Evolutionary conservation across 1,140 invertebrate genomes (phyloP).

Genomic region (Armadillidium nasatum): DNA sequence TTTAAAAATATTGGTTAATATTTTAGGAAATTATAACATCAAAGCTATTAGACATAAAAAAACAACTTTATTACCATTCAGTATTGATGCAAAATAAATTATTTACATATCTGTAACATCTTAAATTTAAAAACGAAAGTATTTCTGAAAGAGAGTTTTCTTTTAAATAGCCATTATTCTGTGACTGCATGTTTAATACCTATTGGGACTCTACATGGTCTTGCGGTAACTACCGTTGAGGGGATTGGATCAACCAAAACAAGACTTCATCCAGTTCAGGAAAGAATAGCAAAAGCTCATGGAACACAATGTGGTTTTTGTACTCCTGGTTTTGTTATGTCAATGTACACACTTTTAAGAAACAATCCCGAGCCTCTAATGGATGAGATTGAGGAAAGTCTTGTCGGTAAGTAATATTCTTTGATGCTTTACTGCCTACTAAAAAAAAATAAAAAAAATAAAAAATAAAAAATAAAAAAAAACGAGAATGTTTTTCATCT

Average conservation of each 20-base stretch:
- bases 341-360: constrained; percentile 79
- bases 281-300: constrained; percentile 76
- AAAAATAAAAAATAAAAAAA: too few relatives aligned
- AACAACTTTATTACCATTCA: too few relatives aligned
- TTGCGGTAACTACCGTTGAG: constrained; percentile 82
- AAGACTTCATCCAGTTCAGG: constrained; percentile 51
- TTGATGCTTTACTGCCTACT: too few relatives aligned
- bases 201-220: constrained; percentile 72
- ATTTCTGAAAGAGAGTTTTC: too few relatives aligned
- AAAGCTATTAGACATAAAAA: too few relatives aligned
- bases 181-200: constrained; percentile 84
- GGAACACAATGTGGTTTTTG: constrained; percentile 89
- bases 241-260: constrained; percentile 52
- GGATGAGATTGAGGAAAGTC: constrained; percentile 73
- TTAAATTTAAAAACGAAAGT: too few relatives aligned
- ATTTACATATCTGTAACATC: too few relatives aligned
- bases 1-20: too few relatives aligned
- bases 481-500: too few relatives aligned
- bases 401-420: constrained; percentile 56
- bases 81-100: too few relatives aligned
- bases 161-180: constrained; percentile 49
- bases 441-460: too few relatives aligned
- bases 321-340: constrained; percentile 89
- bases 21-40: too few relatives aligned
- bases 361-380: constrained; percentile 59